These are phyloP conservation scores for Phymanthus crucifer DNA, from an alignment of 92 coral and sea anemone species.

Conservation along the genomic window DNA sequence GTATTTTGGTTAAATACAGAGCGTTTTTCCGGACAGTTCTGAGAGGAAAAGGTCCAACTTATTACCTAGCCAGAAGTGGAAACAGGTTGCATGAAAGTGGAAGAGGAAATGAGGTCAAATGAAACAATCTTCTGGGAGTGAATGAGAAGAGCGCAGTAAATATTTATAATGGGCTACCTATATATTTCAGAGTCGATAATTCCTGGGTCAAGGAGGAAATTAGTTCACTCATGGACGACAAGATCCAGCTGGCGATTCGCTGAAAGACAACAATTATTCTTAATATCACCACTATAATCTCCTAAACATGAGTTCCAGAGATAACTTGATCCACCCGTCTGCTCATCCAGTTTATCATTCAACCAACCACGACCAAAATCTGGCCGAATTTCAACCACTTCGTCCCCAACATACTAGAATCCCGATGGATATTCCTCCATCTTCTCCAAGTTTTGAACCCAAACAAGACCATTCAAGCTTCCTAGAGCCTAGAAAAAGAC, in stretches of 20 bases:
- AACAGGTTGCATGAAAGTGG: too few species aligned
- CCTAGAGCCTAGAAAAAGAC: conserved; percentile 41
- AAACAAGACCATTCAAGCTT: not conserved
- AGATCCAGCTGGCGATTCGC: not conserved
- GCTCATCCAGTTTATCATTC: conserved; percentile 15
- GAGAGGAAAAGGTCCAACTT: too few species aligned
- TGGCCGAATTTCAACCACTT: not conserved
- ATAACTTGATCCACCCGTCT: conserved; percentile 12
- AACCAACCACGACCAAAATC: conserved; percentile 11
- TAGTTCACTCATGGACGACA: too few species aligned
- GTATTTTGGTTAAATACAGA: too few species aligned
- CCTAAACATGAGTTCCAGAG: conserved; percentile 16
- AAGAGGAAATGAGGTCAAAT: too few species aligned
- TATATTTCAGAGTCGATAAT: too few species aligned
- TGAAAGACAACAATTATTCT: not conserved
- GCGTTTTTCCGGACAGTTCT: too few species aligned
- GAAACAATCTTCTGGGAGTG: too few species aligned
- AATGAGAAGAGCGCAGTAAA: too few species aligned
- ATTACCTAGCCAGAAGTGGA: too few species aligned
- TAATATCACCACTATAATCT: not conserved
- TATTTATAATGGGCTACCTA: too few species aligned
- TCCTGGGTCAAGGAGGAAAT: too few species aligned
- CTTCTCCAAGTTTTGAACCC: conserved; percentile 16
- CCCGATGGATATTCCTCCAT: conserved; percentile 5
- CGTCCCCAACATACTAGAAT: not conserved